Percentiles rank a stretch among this genome's conserved stretches.
Evolutionary conservation across 2,113 vertebrate species (phyloP).

Genomic region (Pygoscelis adeliae): DNA sequence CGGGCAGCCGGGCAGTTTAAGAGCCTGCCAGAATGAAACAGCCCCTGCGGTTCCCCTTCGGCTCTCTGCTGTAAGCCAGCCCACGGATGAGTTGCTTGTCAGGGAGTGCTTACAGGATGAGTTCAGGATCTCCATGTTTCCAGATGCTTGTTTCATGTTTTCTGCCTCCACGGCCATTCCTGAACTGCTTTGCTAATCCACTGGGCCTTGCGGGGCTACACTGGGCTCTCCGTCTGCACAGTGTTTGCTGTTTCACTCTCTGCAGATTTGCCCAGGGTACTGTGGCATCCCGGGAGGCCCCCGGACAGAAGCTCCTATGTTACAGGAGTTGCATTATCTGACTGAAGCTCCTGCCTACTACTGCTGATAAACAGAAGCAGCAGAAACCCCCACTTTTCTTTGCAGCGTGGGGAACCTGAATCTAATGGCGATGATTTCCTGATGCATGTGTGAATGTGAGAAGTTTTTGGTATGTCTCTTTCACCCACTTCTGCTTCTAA

Average conservation of each 20-base stretch:
- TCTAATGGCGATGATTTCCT: fast-evolving
- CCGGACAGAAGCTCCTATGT: fast-evolving
- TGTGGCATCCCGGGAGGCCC: fast-evolving
- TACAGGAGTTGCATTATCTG: neutral
- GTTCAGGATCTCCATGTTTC: neutral
- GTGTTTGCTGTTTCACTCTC: neutral
- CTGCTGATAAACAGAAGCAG: neutral
- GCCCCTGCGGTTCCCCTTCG: too few species aligned
- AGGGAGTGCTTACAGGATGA: neutral
- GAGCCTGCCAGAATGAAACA: too few species aligned
- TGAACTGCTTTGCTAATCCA: neutral
- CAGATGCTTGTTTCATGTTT: neutral
- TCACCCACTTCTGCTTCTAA: neutral
- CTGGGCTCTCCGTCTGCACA: neutral
- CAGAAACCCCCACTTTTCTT: neutral
- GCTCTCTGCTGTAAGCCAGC: neutral
- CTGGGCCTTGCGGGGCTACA: fast-evolving
- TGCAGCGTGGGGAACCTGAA: neutral
- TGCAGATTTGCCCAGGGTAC: neutral
- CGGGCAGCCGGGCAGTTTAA: neutral
- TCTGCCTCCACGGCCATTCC: neutral
- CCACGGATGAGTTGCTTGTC: neutral
- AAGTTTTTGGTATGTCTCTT: neutral
- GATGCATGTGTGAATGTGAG: neutral
- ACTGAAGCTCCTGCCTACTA: neutral